phyloP scores from a whole-genome alignment of 2,113 vertebrate species.

The Suncus etruscus region DNA sequence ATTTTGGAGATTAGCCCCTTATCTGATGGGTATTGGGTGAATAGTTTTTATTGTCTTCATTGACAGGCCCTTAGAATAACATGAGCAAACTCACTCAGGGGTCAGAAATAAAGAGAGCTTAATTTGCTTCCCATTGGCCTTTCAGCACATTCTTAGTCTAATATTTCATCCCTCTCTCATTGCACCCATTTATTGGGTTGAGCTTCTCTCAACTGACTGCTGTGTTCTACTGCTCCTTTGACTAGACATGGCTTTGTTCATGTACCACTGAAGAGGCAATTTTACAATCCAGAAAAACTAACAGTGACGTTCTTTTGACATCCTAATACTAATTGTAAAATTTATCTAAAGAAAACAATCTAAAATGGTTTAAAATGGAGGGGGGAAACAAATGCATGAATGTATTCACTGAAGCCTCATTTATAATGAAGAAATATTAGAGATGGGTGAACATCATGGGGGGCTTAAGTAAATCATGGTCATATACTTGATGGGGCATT shows the following conservation, averaged over 20 bases:
- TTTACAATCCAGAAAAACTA: background rate
- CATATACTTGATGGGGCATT: slow-evolving; percentile 45
- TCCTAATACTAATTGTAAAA: background rate
- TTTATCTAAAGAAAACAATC: slow-evolving; percentile 7
- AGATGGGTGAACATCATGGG: background rate
- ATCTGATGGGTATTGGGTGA: no score
- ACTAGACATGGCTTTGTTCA: rapidly evolving
- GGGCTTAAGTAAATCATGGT: slow-evolving; percentile 49
- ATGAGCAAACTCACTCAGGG: background rate
- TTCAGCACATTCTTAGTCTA: background rate
- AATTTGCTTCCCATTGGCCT: background rate
- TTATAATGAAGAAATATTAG: slow-evolving; percentile 11
- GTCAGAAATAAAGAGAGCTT: background rate
- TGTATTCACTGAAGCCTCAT: slow-evolving; percentile 7
- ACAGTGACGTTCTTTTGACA: background rate
- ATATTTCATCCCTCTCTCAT: background rate
- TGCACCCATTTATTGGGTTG: rapidly evolving
- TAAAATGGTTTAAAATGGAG: background rate
- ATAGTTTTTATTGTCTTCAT: background rate
- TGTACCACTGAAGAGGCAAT: background rate
- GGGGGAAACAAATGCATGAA: slow-evolving; percentile 18
- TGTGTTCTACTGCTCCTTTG: background rate
- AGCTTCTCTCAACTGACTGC: background rate
- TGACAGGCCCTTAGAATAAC: background rate
- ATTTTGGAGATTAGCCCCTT: no score